phyloP scores from a whole-genome alignment of 2,113 vertebrate genomes.

The Neogale vison region DNA sequence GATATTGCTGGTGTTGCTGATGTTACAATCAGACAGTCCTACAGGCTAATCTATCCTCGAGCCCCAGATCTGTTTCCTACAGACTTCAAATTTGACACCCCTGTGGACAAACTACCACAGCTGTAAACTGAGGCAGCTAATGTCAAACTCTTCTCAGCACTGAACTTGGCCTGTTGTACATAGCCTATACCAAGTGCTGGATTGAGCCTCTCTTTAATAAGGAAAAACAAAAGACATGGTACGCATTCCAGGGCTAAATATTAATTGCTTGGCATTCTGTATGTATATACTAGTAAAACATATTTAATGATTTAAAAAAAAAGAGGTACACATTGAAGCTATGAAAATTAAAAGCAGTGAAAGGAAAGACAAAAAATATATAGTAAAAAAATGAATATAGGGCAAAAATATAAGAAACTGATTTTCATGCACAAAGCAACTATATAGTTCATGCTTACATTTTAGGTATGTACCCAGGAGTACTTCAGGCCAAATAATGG shows the following conservation, averaged over 20 bases:
- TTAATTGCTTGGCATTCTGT: constrained; percentile 85
- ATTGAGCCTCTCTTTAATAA: constrained; percentile 82
- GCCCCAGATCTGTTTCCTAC: constrained; percentile 98
- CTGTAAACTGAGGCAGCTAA: constrained; percentile 85
- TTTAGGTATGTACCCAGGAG: background rate
- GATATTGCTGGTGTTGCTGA: constrained; percentile 99
- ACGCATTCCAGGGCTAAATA: constrained; percentile 86
- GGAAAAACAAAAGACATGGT: constrained; percentile 72
- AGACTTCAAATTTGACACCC: constrained; percentile 99
- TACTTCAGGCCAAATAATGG: background rate
- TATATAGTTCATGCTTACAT: background rate
- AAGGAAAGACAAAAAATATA: background rate
- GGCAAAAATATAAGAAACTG: background rate
- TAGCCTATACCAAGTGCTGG: constrained; percentile 80
- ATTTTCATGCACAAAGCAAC: background rate
- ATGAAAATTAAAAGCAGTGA: background rate
- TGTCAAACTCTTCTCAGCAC: constrained; percentile 46
- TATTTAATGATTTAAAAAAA: constrained; percentile 91
- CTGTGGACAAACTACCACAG: constrained; percentile 97
- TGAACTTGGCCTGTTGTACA: constrained; percentile 79
- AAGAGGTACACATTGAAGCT: background rate
- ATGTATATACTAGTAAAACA: constrained; percentile 88
- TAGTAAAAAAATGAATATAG: background rate
- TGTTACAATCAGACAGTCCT: constrained; percentile 98
- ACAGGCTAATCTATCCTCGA: constrained; percentile 97